These are phyloP conservation scores for Neopipo cinnamomea DNA, from an alignment of 2,113 vertebrate genomes.

Conservation along the genomic window DNA sequence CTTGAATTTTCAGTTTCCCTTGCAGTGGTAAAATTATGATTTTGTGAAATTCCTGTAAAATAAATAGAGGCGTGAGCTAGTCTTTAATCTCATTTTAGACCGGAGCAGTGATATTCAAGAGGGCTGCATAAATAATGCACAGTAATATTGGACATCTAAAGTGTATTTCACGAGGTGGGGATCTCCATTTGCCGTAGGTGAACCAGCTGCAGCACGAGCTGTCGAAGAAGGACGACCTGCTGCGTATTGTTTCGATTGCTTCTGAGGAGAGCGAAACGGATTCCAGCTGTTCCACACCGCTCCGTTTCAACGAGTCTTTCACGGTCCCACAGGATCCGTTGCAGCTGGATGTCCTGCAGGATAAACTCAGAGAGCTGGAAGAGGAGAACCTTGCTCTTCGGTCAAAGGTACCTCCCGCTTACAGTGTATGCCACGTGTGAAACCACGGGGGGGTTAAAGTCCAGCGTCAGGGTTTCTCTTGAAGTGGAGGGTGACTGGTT, in stretches of 20 bases:
- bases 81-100: neutral
- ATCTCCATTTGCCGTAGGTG: slow-evolving; percentile 74
- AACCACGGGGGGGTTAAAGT: neutral
- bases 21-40: neutral
- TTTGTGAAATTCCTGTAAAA: neutral
- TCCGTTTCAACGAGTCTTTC: slow-evolving; percentile 76
- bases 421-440: fast-evolving
- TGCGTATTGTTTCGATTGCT: slow-evolving; percentile 89
- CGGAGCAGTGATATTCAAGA: neutral
- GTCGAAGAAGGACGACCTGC: slow-evolving; percentile 91
- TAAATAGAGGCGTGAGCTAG: neutral
- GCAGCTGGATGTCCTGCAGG: slow-evolving; percentile 89
- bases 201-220: slow-evolving; percentile 96
- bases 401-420: slow-evolving; percentile 76
- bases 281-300: slow-evolving; percentile 88
- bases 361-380: slow-evolving; percentile 92
- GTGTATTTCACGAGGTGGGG: neutral
- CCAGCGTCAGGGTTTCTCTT: neutral
- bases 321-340: slow-evolving; percentile 73
- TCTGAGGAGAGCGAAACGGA: slow-evolving; percentile 95
- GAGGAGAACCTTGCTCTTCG: slow-evolving; percentile 91
- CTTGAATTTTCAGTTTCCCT: neutral
- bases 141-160: neutral
- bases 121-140: neutral
- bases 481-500: fast-evolving